Evolutionary conservation across 2,113 vertebrate genomes (phyloP).

Genomic region (Ammodytes dubius): DNA sequence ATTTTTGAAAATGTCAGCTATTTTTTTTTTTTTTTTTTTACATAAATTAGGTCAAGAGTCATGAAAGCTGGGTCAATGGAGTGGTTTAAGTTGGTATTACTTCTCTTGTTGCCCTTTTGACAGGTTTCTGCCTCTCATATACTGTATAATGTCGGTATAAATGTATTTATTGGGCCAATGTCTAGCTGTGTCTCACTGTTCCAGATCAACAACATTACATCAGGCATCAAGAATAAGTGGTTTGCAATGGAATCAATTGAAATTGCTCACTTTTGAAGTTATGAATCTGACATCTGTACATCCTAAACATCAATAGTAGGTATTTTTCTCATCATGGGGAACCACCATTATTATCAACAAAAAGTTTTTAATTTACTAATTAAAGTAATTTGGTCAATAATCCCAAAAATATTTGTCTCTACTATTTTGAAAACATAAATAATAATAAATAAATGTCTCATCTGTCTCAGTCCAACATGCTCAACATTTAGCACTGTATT

Average conservation of each 20-base stretch:
- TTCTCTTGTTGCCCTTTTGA: background rate
- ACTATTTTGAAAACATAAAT: background rate
- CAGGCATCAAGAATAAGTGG: too few species aligned
- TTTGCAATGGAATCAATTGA: too few species aligned
- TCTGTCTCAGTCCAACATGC: background rate
- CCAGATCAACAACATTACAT: background rate
- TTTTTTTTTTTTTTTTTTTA: background rate
- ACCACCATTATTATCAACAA: background rate
- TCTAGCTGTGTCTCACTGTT: background rate
- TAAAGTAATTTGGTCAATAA: background rate
- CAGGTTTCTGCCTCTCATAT: background rate
- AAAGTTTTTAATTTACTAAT: background rate
- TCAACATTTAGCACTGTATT: background rate
- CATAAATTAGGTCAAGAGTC: background rate
- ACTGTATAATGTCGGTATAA: background rate
- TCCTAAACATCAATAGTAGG: background rate
- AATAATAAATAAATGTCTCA: background rate
- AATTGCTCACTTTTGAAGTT: background rate
- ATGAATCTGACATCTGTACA: background rate
- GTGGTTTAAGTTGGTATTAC: background rate
- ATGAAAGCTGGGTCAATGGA: background rate
- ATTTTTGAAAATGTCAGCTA: background rate
- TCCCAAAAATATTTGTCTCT: background rate
- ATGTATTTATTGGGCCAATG: background rate
- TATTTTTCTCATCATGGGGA: background rate